Conservation (phyloP, 2,113 vertebrate species). For the Hiodon alosoides region DNA sequence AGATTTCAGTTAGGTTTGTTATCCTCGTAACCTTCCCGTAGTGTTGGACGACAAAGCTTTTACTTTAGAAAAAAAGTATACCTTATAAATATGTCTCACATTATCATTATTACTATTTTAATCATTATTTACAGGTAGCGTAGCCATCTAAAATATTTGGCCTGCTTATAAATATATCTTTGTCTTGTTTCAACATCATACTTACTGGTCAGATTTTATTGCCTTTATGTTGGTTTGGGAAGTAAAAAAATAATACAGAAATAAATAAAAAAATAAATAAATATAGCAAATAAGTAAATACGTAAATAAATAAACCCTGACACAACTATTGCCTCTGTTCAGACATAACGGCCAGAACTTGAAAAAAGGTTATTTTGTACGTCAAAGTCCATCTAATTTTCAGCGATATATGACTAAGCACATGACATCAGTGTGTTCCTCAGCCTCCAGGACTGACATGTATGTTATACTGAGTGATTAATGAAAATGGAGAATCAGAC, state of each 20-base stretch:
- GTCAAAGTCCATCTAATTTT: slow-evolving; percentile 11
- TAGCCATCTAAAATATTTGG: slow-evolving; percentile 16
- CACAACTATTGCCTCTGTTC: slow-evolving; percentile 7
- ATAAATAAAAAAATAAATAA: not conserved
- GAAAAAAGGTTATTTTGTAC: not conserved
- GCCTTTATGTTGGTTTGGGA: slow-evolving; percentile 30
- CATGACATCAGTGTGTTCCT: slow-evolving; percentile 2
- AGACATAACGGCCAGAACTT: not conserved
- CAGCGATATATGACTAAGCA: slow-evolving; percentile 10
- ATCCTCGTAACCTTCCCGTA: not conserved
- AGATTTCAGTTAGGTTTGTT: slow-evolving; percentile 3
- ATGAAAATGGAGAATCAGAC: slow-evolving; percentile 46
- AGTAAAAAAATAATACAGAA: slow-evolving; percentile 8
- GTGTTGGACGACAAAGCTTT: not conserved
- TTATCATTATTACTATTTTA: not conserved
- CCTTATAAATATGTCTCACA: not conserved
- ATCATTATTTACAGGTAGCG: slow-evolving; percentile 9
- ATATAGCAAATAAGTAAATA: no score
- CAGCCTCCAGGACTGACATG: slow-evolving; percentile 3
- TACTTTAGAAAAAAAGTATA: slow-evolving; percentile 3
- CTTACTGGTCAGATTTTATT: slow-evolving; percentile 33
- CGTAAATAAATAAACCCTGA: not conserved
- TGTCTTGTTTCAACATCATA: slow-evolving; percentile 9
- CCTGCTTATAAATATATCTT: slow-evolving; percentile 14
- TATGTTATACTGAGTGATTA: slow-evolving; percentile 40